These are phyloP conservation scores for Neocloeon triangulifer DNA, from an alignment of 1,140 invertebrate genomes.

Conservation along the genomic window DNA sequence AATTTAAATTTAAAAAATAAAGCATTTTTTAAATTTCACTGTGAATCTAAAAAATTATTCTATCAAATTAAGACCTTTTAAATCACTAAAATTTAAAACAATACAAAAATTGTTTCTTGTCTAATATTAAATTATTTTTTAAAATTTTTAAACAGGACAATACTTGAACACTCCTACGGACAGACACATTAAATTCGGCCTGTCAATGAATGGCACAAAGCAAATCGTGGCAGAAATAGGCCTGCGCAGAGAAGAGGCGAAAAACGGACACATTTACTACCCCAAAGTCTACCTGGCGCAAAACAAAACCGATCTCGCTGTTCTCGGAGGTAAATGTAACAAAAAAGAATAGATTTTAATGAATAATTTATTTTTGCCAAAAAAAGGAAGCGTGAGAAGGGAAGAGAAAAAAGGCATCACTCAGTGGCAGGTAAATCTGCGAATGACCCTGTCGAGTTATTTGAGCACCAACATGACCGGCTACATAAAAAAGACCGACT, in stretches of 20 bases:
- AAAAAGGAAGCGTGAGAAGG: conserved; percentile 23
- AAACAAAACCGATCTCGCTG: conserved; percentile 36
- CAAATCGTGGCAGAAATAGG: conserved; percentile 35
- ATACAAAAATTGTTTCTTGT: too few species aligned
- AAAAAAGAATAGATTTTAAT: too few species aligned
- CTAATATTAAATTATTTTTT: conserved; percentile 4
- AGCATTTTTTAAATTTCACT: conserved; percentile 10
- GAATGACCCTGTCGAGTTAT: conserved; percentile 43
- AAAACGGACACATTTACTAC: conserved; percentile 34
- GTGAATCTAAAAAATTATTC: too few species aligned
- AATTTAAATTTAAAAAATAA: conserved; percentile 1
- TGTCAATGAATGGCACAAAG: conserved; percentile 42
- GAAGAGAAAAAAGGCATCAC: conserved; percentile 39
- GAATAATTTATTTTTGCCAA: conserved; percentile 1
- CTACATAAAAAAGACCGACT: conserved; percentile 31
- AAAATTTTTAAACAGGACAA: conserved; percentile 24
- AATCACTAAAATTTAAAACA: too few species aligned
- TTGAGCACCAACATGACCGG: conserved; percentile 38
- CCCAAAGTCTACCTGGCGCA: conserved; percentile 38
- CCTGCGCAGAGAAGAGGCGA: conserved; percentile 22
- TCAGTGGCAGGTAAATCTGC: conserved; percentile 39
- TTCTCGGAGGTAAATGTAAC: conserved; percentile 38
- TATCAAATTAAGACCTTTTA: too few species aligned
- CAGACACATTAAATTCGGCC: conserved; percentile 33
- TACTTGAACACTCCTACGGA: conserved; percentile 38